Base-by-base conservation (phyloP, 2,113 vertebrate genomes). In the Sapayoa aenigma region DNA sequence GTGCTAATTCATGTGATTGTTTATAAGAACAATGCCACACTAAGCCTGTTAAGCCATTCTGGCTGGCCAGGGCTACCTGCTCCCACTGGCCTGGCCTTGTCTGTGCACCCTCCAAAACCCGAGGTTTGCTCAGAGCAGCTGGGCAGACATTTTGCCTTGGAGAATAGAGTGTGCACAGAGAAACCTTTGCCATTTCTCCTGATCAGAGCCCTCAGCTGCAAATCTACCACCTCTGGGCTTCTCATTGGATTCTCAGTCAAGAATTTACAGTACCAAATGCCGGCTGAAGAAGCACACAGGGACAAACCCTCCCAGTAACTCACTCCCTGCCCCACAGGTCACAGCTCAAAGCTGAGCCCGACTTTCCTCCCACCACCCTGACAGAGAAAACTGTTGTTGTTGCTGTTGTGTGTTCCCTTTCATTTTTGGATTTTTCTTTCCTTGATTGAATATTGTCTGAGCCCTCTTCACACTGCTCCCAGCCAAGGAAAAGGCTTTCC, bases 1-100 rank as follows among this genome's bases (percentile, higher is more conserved):
- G 95, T 73, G 23, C 86, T 95, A 92, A 97, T 96, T 93, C 87
- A 95, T 7, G 14, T 95, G 89, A 41, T 92, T 90, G 86, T 91
- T 95, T 94, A 16, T 75, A 82, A 89, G 93, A 94, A 89, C 84
- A 78, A 20, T 0, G 4, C 58, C 8, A 3, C n/a, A 1, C 49
- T 91, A 93, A 97, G 93, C 94, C 95, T 28, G 52, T 82, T 91
- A 94, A 96, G 94, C 95, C 44, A 9, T 73, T 65, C 82, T 65
- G 91, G 68, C 89, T 81, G 60, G 46, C 24, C 76, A 50, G 92
- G 39, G 44, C 78, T 60, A 13, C 47, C 74, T 1, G 5, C 74
- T 91, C 74, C 83, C 15, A 3, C 42, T 0, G 2, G 60, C 60
- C 21, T 3, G 7, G 41, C 22, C 89, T 63, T 0, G 0, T 53